Percentiles rank a stretch among this genome's conserved stretches.
These are phyloP conservation scores for Drosophila ezoana DNA, from an alignment of 2,888 invertebrate genomes.

Conservation along the genomic window DNA sequence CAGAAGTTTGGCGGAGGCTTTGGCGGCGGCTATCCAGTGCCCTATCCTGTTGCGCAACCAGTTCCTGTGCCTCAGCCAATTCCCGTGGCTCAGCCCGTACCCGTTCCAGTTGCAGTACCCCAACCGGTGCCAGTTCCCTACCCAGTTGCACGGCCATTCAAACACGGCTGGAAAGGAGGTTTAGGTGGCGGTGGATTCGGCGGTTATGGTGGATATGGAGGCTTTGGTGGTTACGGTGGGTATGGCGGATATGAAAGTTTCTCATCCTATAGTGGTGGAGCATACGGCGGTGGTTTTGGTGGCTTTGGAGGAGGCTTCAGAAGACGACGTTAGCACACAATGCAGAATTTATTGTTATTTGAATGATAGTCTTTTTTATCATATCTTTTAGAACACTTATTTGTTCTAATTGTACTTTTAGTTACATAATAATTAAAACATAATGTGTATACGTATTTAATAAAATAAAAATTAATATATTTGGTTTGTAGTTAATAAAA, in stretches of 20 bases:
- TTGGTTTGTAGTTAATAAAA: background rate
- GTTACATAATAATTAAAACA: no score
- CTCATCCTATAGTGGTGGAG: slow-evolving; percentile 47
- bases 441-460: background rate
- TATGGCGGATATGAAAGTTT: slow-evolving; percentile 53
- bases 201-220: slow-evolving; percentile 42
- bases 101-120: slow-evolving; percentile 52
- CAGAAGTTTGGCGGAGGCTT: slow-evolving; percentile 65
- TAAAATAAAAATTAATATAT: background rate
- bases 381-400: background rate
- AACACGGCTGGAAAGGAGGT: slow-evolving; percentile 69
- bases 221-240: slow-evolving; percentile 23
- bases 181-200: slow-evolving; percentile 52
- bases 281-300: slow-evolving; percentile 49
- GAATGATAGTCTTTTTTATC: background rate
- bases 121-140: slow-evolving; percentile 54
- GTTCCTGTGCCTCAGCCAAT: slow-evolving; percentile 63
- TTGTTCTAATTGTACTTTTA: no score
- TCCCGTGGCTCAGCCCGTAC: slow-evolving; percentile 57
- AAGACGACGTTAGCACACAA: slow-evolving; percentile 13
- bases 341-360: background rate
- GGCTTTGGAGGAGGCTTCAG: slow-evolving; percentile 30
- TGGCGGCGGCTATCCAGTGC: slow-evolving; percentile 52
- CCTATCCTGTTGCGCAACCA: slow-evolving; percentile 62
- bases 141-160: slow-evolving; percentile 53